Evolutionary conservation across 2,888 invertebrate species (phyloP).

Genomic region (Drosophila seclusa): DNA sequence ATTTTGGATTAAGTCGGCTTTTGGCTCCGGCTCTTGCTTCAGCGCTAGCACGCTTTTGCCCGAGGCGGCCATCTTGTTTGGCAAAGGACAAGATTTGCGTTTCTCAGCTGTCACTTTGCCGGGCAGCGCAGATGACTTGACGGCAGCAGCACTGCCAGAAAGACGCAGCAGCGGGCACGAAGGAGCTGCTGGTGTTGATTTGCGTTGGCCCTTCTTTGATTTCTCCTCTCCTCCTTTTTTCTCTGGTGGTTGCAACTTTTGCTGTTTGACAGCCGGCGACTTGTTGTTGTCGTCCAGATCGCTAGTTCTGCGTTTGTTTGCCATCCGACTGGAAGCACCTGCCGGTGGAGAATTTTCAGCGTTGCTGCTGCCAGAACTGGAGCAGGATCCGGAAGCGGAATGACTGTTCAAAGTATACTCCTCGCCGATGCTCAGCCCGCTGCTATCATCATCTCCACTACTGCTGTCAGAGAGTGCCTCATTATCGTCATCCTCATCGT

Average conservation of each 20-base stretch:
- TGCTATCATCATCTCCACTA: background rate
- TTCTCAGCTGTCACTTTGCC: background rate
- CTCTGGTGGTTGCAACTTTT: background rate
- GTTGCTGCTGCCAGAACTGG: background rate
- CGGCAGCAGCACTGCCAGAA: background rate
- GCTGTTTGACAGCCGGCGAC: slow-evolving; percentile 5
- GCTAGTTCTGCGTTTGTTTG: slow-evolving; percentile 13
- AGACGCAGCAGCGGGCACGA: slow-evolving; percentile 1
- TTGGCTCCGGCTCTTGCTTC: background rate
- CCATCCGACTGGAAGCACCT: background rate
- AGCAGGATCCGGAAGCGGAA: background rate
- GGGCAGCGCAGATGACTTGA: background rate
- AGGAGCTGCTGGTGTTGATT: background rate
- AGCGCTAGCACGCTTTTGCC: background rate
- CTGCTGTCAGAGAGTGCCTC: background rate
- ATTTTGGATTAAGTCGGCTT: too few relatives aligned
- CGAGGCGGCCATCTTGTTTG: slow-evolving; percentile 4
- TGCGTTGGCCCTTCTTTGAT: background rate
- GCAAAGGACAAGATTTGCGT: slow-evolving; percentile 4
- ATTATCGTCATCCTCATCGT: background rate
- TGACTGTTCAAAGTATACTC: background rate
- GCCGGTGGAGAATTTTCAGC: background rate
- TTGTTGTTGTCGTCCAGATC: slow-evolving; percentile 9
- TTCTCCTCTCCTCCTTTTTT: background rate
- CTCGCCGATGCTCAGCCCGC: background rate